Conservation (phyloP, 2,797 vertebrate species). For the Margarornis squamiger region DNA sequence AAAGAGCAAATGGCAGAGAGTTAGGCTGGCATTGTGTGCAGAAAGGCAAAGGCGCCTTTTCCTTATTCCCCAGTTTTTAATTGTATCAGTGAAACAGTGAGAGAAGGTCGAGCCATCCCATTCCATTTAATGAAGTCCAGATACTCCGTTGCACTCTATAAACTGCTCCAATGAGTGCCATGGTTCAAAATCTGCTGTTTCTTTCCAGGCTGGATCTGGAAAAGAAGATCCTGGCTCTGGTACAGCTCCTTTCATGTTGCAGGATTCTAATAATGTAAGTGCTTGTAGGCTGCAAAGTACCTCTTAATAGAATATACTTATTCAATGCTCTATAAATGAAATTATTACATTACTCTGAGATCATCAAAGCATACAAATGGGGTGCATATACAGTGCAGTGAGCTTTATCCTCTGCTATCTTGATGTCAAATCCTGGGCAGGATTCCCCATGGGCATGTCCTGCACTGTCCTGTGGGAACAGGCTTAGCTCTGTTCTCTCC, state of each 20-base stretch:
- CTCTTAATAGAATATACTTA: not conserved
- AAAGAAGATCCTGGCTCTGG: not conserved
- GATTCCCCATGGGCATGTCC: not conserved
- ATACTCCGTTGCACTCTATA: not conserved
- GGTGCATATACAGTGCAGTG: not conserved
- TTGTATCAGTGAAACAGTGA: not conserved
- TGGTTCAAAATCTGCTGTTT: not conserved
- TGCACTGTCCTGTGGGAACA: not conserved
- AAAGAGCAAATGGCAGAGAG: not conserved
- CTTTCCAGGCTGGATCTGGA: not conserved
- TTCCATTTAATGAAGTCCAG: not conserved
- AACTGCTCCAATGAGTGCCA: not conserved
- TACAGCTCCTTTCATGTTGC: not conserved
- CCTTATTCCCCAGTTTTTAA: not conserved
- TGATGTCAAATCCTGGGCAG: not conserved
- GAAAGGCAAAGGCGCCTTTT: not conserved
- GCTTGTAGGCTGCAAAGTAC: not conserved
- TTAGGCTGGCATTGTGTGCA: not conserved
- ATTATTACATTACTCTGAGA: not conserved
- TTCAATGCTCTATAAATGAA: not conserved
- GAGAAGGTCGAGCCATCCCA: not conserved
- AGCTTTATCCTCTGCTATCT: not conserved
- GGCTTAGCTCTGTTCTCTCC: not conserved
- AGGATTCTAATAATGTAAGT: not conserved
- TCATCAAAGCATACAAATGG: not conserved